Conservation (phyloP, 2,888 invertebrate species). For the Mactromeris polynyma region DNA sequence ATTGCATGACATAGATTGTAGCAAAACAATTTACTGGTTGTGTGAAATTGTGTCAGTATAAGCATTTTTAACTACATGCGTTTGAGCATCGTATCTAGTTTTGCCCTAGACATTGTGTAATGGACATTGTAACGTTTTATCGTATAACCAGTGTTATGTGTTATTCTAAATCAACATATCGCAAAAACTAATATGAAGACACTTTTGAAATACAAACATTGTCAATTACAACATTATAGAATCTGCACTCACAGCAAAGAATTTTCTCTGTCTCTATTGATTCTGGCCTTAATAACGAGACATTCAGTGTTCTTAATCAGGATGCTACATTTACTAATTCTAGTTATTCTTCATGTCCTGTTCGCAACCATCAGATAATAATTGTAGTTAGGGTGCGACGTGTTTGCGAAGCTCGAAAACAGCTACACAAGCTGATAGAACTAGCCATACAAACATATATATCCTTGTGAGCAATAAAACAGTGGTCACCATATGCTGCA, state of each 20-base stretch:
- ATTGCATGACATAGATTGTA: neutral
- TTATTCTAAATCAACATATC: too few relatives aligned
- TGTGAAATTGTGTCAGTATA: neutral
- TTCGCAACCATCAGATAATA: neutral
- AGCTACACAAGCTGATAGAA: neutral
- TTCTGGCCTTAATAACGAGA: too few relatives aligned
- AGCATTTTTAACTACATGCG: too few relatives aligned
- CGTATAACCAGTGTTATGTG: too few relatives aligned
- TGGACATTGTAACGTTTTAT: too few relatives aligned
- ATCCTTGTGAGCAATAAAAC: neutral
- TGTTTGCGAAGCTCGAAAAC: neutral
- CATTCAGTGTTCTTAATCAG: neutral
- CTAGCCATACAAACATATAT: neutral
- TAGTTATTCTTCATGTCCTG: neutral
- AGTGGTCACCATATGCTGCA: neutral
- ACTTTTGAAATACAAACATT: too few relatives aligned
- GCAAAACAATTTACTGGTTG: neutral
- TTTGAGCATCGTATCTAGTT: too few relatives aligned
- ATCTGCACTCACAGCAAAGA: too few relatives aligned
- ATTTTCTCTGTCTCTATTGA: too few relatives aligned
- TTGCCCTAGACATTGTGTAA: too few relatives aligned
- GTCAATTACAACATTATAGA: too few relatives aligned
- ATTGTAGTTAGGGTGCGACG: neutral
- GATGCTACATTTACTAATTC: neutral
- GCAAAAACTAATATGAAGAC: too few relatives aligned